Percentiles rank a stretch among this genome's conserved stretches.
These are phyloP conservation scores for Amphilophus citrinellus DNA, from an alignment of 2,113 vertebrate genomes.

Conservation along the genomic window DNA sequence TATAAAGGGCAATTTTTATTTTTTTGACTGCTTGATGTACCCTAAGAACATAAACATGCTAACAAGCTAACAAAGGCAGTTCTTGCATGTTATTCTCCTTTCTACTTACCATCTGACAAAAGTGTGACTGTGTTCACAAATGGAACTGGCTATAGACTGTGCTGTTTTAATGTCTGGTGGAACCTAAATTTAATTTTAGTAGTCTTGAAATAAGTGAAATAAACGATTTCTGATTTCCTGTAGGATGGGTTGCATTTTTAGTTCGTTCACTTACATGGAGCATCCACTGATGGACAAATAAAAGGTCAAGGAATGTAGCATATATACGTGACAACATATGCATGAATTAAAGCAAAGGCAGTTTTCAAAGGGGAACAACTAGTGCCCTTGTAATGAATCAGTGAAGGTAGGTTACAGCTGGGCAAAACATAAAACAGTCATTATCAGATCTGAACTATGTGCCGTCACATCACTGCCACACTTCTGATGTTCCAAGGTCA, in stretches of 20 bases:
- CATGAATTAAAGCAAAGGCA: background rate
- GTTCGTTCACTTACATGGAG: background rate
- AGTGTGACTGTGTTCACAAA: no score
- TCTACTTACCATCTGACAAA: no score
- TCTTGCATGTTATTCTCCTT: no score
- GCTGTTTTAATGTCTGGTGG: background rate
- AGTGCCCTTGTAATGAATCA: background rate
- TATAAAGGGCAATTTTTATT: no score
- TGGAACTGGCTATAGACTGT: background rate
- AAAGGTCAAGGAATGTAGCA: no score
- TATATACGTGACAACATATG: background rate
- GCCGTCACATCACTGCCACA: background rate
- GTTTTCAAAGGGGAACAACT: background rate
- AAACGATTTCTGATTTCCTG: background rate
- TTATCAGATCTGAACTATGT: background rate
- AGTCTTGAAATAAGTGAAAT: constrained; percentile 5
- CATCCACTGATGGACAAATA: background rate
- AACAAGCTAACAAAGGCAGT: no score
- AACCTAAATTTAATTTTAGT: background rate
- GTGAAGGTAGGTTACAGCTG: background rate
- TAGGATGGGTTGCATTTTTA: background rate
- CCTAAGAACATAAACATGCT: no score
- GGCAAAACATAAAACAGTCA: constrained; percentile 1
- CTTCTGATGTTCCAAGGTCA: background rate
- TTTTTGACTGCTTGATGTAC: no score